Evolutionary conservation across 1,140 invertebrate genomes (phyloP).

Genomic region (Lordiphosa stackelbergi): DNA sequence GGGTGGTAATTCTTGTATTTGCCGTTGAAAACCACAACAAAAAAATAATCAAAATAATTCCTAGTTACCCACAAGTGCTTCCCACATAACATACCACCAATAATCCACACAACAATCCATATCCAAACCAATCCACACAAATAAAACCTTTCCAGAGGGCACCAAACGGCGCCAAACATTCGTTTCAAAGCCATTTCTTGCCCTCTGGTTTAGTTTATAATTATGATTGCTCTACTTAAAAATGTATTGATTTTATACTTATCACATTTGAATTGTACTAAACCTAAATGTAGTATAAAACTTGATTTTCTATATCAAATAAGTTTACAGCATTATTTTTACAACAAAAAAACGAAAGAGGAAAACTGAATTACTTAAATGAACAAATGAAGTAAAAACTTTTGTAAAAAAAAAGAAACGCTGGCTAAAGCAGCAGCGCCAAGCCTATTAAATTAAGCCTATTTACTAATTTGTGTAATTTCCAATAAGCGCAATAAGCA

Average conservation of each 20-base stretch:
- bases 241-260: slow-evolving; percentile 17
- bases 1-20: slow-evolving; percentile 11
- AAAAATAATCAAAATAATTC: slow-evolving; percentile 40
- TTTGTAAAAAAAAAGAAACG: slow-evolving; percentile 13
- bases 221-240: slow-evolving; percentile 67
- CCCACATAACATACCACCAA: slow-evolving; percentile 36
- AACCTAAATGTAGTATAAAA: slow-evolving; percentile 21
- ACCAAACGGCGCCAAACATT: too few relatives aligned
- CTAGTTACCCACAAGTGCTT: slow-evolving; percentile 66
- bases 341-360: slow-evolving; percentile 45
- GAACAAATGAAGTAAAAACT: not conserved
- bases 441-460: slow-evolving; percentile 67
- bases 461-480: slow-evolving; percentile 54
- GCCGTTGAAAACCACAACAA: slow-evolving; percentile 15
- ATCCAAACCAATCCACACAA: slow-evolving; percentile 28
- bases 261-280: slow-evolving; percentile 53
- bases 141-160: too few relatives aligned
- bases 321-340: slow-evolving; percentile 32
- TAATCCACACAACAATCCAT: slow-evolving; percentile 28
- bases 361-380: slow-evolving; percentile 47
- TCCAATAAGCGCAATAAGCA: slow-evolving; percentile 24
- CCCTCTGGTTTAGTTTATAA: too few relatives aligned
- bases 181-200: too few relatives aligned
- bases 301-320: too few relatives aligned
- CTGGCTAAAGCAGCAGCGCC: slow-evolving; percentile 21